Percentiles rank a stretch among this genome's conserved stretches.
Conservation (phyloP, 2,888 invertebrate species). For the Melanotus villosus region DNA sequence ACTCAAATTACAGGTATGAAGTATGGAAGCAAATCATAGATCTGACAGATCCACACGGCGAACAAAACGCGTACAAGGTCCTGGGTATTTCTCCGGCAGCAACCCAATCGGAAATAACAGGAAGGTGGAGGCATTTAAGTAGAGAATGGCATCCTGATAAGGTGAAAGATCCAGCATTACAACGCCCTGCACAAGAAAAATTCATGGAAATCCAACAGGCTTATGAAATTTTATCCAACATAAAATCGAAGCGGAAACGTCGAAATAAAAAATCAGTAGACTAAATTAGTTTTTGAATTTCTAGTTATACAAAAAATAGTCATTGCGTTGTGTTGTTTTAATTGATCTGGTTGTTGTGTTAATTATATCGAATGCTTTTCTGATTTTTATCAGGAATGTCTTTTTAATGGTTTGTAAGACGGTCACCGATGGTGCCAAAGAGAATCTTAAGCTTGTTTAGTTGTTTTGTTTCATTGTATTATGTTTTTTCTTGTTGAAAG, state of each 20-base stretch:
- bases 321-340: background rate
- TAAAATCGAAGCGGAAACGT: constrained; percentile 81
- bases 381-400: background rate
- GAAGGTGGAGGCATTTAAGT: constrained; percentile 85
- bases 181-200: constrained; percentile 83
- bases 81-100: constrained; percentile 85
- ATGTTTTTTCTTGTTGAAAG: no score
- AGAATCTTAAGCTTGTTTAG: no score
- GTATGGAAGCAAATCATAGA: constrained; percentile 91
- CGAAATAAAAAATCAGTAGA: constrained; percentile 78
- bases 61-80: constrained; percentile 90
- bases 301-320: background rate
- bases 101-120: constrained; percentile 88
- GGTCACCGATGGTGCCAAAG: no score
- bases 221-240: constrained; percentile 89
- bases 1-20: constrained; percentile 68
- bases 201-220: constrained; percentile 96
- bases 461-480: no score
- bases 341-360: background rate
- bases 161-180: constrained; percentile 79
- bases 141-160: constrained; percentile 94
- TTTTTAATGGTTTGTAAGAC: background rate
- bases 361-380: background rate
- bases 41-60: constrained; percentile 90
- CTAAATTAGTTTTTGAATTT: constrained; percentile 16